Base-by-base conservation (phyloP, 2,113 vertebrate species). In the Stegastes partitus region DNA sequence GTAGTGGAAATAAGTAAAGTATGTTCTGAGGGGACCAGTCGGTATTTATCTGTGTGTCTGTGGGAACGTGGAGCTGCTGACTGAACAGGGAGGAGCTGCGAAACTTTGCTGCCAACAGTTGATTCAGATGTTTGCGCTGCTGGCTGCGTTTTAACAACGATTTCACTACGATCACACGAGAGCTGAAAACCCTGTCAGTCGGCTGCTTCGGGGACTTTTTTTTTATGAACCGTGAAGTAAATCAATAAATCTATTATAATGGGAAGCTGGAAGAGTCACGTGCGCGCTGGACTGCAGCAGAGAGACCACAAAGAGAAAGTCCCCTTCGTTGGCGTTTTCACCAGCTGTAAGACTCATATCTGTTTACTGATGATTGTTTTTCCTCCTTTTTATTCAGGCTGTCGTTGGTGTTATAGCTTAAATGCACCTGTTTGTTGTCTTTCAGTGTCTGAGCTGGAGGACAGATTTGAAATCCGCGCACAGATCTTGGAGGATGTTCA, bases 221-320 rank as follows among this genome's bases (percentile, higher is more conserved):
- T 19, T 59, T 31, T 22, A 4, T 0, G 8, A 14, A 1, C 55
- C 22, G 12, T n/a, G 19, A 3, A 2, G n/a, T n/a, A 15, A 44
- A 25, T 44, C 34, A 2, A 1, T 37, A 10, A n/a, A 5, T 53
- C 22, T 21, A 4, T 47, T 14, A 67, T 26, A 18, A 95, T 95
- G 94, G 86, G 21, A 28, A 87, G 68, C 65, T 95, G 94, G 94
- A 94, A 84, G 69, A 93, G 57, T 90, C 93, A 94, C 77, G 92
- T 94, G 70, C 88, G 84, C 6, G 69, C 50, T 16, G 49, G 64
- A 18, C 81, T 95, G 45, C 90, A 85, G 7, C 70, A 83, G 26
- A 91, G 94, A 66, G 94, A 95, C 76, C 74, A 25, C 16, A 53
- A 11, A 2, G 92, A 95, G 73, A 94, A 90, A 23, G 61, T 83